Evolutionary conservation across 2,888 invertebrate genomes (phyloP).

Genomic region (Pheosia tremula): DNA sequence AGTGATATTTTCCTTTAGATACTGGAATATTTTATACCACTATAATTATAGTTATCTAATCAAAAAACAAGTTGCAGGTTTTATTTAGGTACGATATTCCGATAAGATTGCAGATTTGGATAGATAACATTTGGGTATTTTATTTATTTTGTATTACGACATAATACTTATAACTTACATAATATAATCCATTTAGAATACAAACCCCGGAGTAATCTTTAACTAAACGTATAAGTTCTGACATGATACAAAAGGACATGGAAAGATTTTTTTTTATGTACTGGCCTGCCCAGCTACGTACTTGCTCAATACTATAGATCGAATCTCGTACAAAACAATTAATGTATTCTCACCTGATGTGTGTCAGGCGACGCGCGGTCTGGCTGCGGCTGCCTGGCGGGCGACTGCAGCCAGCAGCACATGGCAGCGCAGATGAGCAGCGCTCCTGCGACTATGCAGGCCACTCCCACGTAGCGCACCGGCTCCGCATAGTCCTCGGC

Average conservation of each 20-base stretch:
- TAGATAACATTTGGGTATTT: not conserved
- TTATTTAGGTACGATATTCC: not conserved
- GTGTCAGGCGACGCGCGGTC: slow-evolving; percentile 76
- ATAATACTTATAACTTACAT: too few species aligned
- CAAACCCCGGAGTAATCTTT: too few species aligned
- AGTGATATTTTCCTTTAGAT: not conserved
- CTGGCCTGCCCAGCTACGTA: too few species aligned
- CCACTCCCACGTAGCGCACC: slow-evolving; percentile 89
- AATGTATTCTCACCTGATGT: slow-evolving; percentile 65
- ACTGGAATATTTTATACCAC: not conserved
- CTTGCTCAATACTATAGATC: too few species aligned
- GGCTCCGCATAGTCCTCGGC: slow-evolving; percentile 90
- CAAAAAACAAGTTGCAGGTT: not conserved
- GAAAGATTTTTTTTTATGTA: too few species aligned
- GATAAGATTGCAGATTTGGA: not conserved
- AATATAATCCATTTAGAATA: too few species aligned
- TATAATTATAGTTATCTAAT: slow-evolving; percentile 2
- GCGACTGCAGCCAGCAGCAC: slow-evolving; percentile 89
- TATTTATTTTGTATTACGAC: too few species aligned
- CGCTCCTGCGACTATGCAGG: slow-evolving; percentile 89
- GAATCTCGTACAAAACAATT: too few species aligned
- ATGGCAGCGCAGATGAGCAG: slow-evolving; percentile 89
- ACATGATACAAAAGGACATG: too few species aligned
- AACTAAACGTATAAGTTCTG: too few species aligned
- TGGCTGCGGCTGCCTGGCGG: slow-evolving; percentile 73